A percentile compares a stretch with the other conserved stretches of the same genome.
Conservation (phyloP, 2,797 vertebrate genomes). For the Spinibarbus caldwelli region DNA sequence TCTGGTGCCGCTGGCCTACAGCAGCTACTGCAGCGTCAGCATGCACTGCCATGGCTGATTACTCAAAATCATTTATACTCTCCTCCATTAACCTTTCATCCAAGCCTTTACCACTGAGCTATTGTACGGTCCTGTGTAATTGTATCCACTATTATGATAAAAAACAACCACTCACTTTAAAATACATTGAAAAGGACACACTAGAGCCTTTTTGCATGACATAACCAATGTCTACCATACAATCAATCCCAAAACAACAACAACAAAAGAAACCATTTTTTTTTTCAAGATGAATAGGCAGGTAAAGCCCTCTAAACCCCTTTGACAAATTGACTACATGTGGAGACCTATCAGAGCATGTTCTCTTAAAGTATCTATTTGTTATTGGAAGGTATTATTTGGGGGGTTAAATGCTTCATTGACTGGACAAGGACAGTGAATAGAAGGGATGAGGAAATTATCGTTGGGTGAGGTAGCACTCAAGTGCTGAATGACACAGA, state of each 20-base stretch:
- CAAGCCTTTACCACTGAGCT: conserved; percentile 32
- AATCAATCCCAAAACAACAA: background rate
- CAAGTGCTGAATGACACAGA: conserved; percentile 1
- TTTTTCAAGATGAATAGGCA: background rate
- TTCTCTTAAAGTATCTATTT: conserved; percentile 19
- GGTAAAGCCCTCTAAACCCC: conserved; percentile 32
- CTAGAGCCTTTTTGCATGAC: background rate
- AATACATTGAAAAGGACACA: background rate
- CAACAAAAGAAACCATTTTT: background rate
- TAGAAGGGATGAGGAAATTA: conserved; percentile 13
- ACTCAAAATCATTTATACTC: conserved; percentile 42
- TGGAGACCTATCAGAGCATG: conserved; percentile 3
- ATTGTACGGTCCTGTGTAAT: conserved; percentile 34
- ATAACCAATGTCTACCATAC: background rate
- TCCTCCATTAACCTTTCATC: conserved; percentile 56
- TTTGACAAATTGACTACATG: conserved; percentile 42
- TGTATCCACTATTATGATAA: conserved; percentile 30
- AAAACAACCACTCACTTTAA: conserved; percentile 37
- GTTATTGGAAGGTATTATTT: conserved; percentile 32
- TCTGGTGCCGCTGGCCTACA: background rate
- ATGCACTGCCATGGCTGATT: conserved; percentile 28
- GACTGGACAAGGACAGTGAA: conserved; percentile 30
- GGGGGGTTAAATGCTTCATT: conserved; percentile 33
- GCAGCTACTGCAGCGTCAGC: conserved; percentile 42
- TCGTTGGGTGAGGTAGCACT: conserved; percentile 5